Percentiles rank a stretch among this genome's conserved stretches.
These are phyloP conservation scores for Thalassarche chlororhynchos DNA, from an alignment of 2,113 vertebrate genomes.

Conservation along the genomic window DNA sequence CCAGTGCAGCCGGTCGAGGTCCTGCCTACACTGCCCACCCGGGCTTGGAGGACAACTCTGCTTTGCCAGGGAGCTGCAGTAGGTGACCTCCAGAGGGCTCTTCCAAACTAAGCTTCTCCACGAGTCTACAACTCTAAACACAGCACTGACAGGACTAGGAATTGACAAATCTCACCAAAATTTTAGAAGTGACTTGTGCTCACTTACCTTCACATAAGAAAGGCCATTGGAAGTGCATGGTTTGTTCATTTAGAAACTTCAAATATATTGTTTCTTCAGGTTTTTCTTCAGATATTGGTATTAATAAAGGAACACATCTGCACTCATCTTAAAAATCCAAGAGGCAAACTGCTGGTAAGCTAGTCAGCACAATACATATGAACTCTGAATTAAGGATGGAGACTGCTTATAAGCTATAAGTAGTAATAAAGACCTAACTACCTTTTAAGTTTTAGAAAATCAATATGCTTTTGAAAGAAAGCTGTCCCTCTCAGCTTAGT, in stretches of 20 bases:
- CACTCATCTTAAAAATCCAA: neutral
- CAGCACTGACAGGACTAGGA: neutral
- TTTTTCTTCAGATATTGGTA: neutral
- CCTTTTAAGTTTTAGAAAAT: neutral
- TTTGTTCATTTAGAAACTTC: neutral
- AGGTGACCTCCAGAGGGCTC: neutral
- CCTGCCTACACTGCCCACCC: accelerated
- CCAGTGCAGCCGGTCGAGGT: accelerated
- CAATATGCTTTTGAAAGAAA: neutral
- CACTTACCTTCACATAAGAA: neutral
- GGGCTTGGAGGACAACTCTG: neutral
- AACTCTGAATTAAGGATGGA: neutral
- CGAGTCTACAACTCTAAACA: accelerated
- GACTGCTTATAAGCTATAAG: neutral
- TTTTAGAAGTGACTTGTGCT: neutral
- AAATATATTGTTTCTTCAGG: neutral
- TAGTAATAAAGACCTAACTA: neutral
- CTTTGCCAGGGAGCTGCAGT: neutral
- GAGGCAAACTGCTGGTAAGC: neutral
- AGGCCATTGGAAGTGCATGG: neutral
- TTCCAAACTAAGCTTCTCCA: neutral
- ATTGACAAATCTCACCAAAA: neutral
- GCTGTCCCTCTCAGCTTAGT: neutral
- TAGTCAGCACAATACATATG: neutral
- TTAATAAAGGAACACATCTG: neutral